A percentile compares a stretch with the other conserved stretches of the same genome.
phyloP scores from a whole-genome alignment of 2,113 vertebrate genomes.

The Grus americana region DNA sequence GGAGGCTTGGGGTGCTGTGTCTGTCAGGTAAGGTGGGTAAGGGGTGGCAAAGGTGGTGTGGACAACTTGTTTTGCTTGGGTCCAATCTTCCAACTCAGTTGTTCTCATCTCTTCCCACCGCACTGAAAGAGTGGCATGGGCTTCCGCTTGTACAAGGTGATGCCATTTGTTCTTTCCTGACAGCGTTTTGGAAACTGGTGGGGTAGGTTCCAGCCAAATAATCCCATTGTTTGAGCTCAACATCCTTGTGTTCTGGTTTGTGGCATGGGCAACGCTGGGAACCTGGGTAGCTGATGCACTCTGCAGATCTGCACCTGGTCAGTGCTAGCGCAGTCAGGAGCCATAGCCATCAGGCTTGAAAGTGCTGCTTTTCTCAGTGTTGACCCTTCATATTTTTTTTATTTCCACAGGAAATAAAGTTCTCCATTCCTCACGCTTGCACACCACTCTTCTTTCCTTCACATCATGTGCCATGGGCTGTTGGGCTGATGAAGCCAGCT shows the following conservation, averaged over 20 bases:
- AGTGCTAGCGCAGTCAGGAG: neutral
- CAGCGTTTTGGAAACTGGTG: neutral
- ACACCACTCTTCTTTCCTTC: neutral
- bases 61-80: neutral
- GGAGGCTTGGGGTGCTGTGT: neutral
- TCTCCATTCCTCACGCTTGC: neutral
- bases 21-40: too few relatives aligned
- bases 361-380: neutral
- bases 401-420: neutral
- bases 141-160: neutral
- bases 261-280: accelerated
- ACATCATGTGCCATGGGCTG: accelerated
- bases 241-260: neutral
- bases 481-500: neutral
- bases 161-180: neutral
- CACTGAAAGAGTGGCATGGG: neutral
- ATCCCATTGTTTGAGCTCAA: neutral
- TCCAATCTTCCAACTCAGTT: accelerated
- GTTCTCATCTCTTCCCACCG: neutral
- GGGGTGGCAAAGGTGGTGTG: neutral
- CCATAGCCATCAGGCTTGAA: neutral
- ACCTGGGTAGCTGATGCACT: accelerated
- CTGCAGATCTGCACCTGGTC: neutral
- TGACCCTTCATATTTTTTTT: neutral
- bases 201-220: neutral